These are phyloP conservation scores for Griposia aprilina DNA, from an alignment of 2,888 invertebrate genomes.

Conservation along the genomic window DNA sequence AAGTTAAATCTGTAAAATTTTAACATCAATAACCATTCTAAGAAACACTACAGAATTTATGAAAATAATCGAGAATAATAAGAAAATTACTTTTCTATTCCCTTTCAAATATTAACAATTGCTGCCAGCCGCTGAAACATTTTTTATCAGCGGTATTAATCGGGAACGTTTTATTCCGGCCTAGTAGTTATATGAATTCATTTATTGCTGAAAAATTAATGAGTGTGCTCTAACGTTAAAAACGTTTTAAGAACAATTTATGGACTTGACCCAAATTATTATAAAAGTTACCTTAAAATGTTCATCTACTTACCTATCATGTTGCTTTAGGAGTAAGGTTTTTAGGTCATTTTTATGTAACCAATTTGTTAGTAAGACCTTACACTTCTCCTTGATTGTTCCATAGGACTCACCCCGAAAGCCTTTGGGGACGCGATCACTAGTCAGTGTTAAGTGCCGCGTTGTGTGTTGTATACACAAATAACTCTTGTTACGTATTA, in stretches of 20 bases:
- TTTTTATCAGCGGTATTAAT: slow-evolving; percentile 30
- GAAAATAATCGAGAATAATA: slow-evolving; percentile 24
- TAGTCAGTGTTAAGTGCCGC: neutral
- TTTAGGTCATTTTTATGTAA: neutral
- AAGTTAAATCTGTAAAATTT: slow-evolving; percentile 29
- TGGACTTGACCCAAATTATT: neutral
- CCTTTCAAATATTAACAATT: slow-evolving; percentile 33
- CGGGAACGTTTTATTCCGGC: slow-evolving; percentile 40
- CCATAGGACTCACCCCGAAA: neutral
- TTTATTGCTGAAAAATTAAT: slow-evolving; percentile 21
- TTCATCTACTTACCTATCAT: neutral
- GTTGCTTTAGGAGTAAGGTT: neutral
- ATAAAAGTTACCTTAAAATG: neutral
- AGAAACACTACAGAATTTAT: slow-evolving; percentile 9
- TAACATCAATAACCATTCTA: slow-evolving; percentile 1
- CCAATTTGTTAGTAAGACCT: neutral
- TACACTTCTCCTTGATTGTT: neutral
- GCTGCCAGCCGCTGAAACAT: slow-evolving; percentile 32
- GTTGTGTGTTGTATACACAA: neutral
- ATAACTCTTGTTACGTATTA: neutral
- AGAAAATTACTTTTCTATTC: slow-evolving; percentile 30
- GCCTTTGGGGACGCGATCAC: neutral
- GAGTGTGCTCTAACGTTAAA: slow-evolving; percentile 22
- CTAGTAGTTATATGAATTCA: slow-evolving; percentile 13
- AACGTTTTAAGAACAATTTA: neutral